Evolutionary conservation across 2,113 vertebrate genomes (phyloP).

Genomic region (Anarrhichthys ocellatus): DNA sequence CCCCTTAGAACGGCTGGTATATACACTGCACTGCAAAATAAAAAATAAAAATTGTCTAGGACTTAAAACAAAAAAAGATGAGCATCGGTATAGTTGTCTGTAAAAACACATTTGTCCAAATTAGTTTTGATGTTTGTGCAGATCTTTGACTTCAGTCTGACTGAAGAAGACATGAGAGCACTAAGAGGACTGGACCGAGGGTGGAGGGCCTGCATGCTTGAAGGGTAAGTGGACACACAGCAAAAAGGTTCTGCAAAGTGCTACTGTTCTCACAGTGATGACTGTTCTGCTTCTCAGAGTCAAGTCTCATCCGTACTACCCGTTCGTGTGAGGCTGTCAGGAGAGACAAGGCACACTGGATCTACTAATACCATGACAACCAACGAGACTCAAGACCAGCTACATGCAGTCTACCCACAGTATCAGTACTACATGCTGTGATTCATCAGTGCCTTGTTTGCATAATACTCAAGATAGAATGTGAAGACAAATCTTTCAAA

Average conservation of each 20-base stretch:
- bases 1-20: neutral
- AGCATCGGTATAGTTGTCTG: neutral
- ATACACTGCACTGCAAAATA: neutral
- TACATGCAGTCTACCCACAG: neutral
- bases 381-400: neutral
- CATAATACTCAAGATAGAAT: neutral
- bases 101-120: neutral
- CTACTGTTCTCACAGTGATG: neutral
- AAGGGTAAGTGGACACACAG: slow-evolving; percentile 62
- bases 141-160: slow-evolving; percentile 84
- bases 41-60: neutral
- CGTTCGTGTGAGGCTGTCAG: slow-evolving; percentile 68
- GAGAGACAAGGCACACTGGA: neutral
- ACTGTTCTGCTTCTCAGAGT: slow-evolving; percentile 57
- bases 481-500: neutral
- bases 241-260: too few relatives aligned
- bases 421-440: neutral
- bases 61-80: neutral
- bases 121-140: slow-evolving; percentile 36
- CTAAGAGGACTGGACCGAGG: slow-evolving; percentile 79
- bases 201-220: slow-evolving; percentile 62
- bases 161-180: slow-evolving; percentile 73
- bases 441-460: neutral
- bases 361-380: neutral
- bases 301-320: slow-evolving; percentile 83